Evolutionary conservation across 2,888 invertebrate genomes (phyloP), one percentile per base, ranked within the genome.

Genomic region (Lycocerus yunnanus): DNA sequence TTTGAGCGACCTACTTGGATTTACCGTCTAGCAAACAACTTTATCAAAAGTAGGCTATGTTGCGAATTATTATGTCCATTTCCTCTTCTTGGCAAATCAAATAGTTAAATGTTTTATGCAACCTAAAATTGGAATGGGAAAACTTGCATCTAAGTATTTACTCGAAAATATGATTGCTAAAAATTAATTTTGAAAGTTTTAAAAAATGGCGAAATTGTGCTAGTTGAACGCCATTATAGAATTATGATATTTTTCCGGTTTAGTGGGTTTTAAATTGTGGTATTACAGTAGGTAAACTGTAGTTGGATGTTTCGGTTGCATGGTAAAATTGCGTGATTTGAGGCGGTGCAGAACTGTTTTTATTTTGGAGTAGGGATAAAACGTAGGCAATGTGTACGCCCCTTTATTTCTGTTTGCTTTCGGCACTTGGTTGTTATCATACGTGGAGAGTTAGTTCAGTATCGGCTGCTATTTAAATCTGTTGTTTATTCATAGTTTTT

Each of bases 401-500:
- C 74, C 65, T 73, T 69, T 63, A 66, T 66, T 69, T 68, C 21
- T 43, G 27, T 21, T 24, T 27, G n/a, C 69, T 63, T 72, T 71
- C 72, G 66, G 72, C 69, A 73, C 72, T 76, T 74, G 71, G 66
- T 72, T 74, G 68, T 67, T 43, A 43, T 43, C 43, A 60, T 66
- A 61, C 61, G 72, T 61, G 14, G 72, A 66, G 43, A 27, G 69
- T 69, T 70, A 76, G 76, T 74, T 76, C 71, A 63, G 66, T 27
- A 69, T 66, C 69, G 69, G 74, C 69, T 68, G 73, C 21, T 65
- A 68, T 60, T 69, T 60, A 58, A 72, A 73, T 21, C 58, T 61
- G 68, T 65, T 76, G 76, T 76, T 76, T 76, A 76, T 73, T 71
- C 43, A 76, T 73, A 75, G 43, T 76, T 76, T 75, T 76, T 73